phyloP scores from a whole-genome alignment of 2,113 vertebrate species.

The Thalassoma bifasciatum region DNA sequence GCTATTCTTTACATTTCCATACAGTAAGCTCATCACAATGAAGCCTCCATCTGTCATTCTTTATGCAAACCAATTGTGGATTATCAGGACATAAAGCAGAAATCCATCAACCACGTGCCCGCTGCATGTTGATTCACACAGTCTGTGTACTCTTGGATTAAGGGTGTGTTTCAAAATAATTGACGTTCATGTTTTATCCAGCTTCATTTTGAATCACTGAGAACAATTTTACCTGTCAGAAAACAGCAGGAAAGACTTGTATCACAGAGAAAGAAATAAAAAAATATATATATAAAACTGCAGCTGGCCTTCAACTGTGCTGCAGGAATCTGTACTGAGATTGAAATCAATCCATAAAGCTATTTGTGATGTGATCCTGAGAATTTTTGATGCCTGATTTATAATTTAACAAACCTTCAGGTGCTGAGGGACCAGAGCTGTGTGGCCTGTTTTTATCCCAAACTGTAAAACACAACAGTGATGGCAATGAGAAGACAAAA shows the following conservation, averaged over 20 bases:
- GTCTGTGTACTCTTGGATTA: constrained; percentile 27
- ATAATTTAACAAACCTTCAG: constrained; percentile 60
- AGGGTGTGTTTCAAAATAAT: constrained; percentile 24
- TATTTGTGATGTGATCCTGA: constrained; percentile 46
- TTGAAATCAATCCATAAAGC: constrained; percentile 61
- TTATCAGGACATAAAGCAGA: constrained; percentile 18
- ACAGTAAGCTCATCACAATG: neutral
- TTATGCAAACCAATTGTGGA: constrained; percentile 45
- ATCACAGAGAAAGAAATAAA: constrained; percentile 33
- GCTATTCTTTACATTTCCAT: constrained; percentile 14
- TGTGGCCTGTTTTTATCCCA: constrained; percentile 21
- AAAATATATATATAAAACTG: constrained; percentile 17
- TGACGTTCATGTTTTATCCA: neutral
- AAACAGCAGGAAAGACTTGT: constrained; percentile 6
- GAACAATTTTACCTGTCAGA: constrained; percentile 16
- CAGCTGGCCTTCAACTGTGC: constrained; percentile 22
- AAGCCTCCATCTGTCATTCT: constrained; percentile 37
- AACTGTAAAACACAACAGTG: constrained; percentile 33
- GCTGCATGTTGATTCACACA: constrained; percentile 1
- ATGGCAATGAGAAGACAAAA: constrained; percentile 24
- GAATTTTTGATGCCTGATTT: constrained; percentile 57
- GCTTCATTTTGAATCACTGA: constrained; percentile 19
- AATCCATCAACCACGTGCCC: constrained; percentile 16
- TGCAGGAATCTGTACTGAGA: constrained; percentile 46
- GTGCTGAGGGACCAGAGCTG: constrained; percentile 13